Evolutionary conservation across 1,140 invertebrate genomes (phyloP), one percentile per base, ranked within the genome.

Genomic region (Zaprionus africanus): DNA sequence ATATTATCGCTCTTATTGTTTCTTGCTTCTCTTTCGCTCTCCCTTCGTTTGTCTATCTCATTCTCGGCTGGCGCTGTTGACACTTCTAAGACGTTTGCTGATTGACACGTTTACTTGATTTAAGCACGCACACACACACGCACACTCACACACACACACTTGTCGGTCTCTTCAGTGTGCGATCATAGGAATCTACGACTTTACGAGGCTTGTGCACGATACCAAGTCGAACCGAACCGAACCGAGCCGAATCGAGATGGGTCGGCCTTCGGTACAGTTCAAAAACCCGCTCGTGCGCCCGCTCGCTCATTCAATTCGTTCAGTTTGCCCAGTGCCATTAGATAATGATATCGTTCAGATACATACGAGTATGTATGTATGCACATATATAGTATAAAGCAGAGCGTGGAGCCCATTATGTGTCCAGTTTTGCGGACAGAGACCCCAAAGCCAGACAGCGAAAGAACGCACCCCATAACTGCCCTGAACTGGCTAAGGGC

Each of bases 41-140:
- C 1, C 36, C 6, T 41, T 1, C 38, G 11, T 43, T 2, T 46
- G 6, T 65, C 31, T 65, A 28, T 43, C 63, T 64, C 34, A 64
- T n/a, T 62, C 46, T 22, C 24, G 36, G 22, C 34, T 43, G 54
- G 26, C 38, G 61, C 53, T 73, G 64, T 74, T 68, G 65, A 69
- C 72, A 74, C 51, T 62, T 74, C 41, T 62, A 62, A 74, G 71
- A 68, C 65, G 51, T 75, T 69, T 62, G 43, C 41, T 70, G 67
- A 65, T 71, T 71, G 68, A 76, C 74, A 75, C 72, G 72, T 76
- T 64, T 76, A 70, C 73, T 76, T 76, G 73, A 76, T 76, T 70
- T 71, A 58, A 69, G 51, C 59, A 75, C 49, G 59, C 34, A 54
- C 46, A 60, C 12, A 73, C 19, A 43, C 26, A 49, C 26, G 11